Evolutionary conservation across 2,113 vertebrate genomes (phyloP).

Genomic region (Ophiodon elongatus): DNA sequence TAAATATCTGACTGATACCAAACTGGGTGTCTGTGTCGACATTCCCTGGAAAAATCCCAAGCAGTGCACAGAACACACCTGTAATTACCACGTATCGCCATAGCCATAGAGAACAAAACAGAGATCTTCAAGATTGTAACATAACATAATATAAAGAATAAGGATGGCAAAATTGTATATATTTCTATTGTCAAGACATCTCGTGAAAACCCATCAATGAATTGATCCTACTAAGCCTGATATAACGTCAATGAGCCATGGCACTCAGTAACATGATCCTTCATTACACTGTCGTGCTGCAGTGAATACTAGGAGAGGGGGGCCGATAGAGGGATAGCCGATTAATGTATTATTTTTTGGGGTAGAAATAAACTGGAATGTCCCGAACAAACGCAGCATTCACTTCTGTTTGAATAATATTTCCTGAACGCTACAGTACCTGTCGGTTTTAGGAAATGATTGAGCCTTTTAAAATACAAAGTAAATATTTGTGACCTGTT

Average conservation of each 20-base stretch:
- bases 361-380: background rate
- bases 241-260: background rate
- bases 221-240: background rate
- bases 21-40: background rate
- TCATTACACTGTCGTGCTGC: background rate
- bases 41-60: background rate
- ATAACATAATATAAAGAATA: background rate
- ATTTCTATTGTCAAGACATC: background rate
- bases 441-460: background rate
- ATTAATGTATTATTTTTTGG: background rate
- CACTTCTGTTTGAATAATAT: background rate
- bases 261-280: background rate
- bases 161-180: background rate
- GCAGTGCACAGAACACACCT: background rate
- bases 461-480: background rate
- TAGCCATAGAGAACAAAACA: background rate
- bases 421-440: background rate
- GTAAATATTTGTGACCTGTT: background rate
- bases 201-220: background rate
- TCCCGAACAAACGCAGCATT: background rate
- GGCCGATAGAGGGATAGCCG: background rate
- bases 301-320: background rate
- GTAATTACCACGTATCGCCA: background rate
- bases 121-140: background rate
- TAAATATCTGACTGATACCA: background rate